phyloP scores from a whole-genome alignment of 2,113 vertebrate genomes.

The Malurus elegans region DNA sequence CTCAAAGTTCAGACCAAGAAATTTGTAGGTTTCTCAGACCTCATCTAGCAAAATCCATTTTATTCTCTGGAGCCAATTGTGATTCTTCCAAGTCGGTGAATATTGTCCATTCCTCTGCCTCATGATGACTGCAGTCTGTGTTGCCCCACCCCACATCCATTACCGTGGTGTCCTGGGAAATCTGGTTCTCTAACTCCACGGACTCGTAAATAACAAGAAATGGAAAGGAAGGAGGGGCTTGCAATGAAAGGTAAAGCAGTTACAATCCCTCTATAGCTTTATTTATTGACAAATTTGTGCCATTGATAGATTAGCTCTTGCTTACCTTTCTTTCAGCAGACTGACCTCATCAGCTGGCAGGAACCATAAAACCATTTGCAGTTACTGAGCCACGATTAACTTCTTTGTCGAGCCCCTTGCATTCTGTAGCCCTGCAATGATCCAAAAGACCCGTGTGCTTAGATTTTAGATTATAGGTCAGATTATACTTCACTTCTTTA shows the following conservation, averaged over 20 bases:
- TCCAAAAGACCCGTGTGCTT: background rate
- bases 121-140: fast-evolving
- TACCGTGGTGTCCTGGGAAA: background rate
- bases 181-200: background rate
- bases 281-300: background rate
- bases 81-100: background rate
- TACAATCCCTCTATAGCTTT: background rate
- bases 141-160: background rate
- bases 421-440: background rate
- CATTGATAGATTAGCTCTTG: background rate
- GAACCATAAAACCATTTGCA: background rate
- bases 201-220: background rate
- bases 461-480: conserved; percentile 22
- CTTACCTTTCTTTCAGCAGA: conserved; percentile 1
- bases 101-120: background rate
- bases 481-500: background rate
- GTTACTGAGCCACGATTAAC: background rate
- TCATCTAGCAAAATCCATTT: background rate
- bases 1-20: background rate
- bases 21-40: background rate
- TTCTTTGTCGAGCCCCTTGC: background rate
- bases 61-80: background rate
- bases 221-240: background rate
- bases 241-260: background rate
- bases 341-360: conserved; percentile 28